Conservation (phyloP, 2,113 vertebrate genomes). For the Anhinga anhinga region DNA sequence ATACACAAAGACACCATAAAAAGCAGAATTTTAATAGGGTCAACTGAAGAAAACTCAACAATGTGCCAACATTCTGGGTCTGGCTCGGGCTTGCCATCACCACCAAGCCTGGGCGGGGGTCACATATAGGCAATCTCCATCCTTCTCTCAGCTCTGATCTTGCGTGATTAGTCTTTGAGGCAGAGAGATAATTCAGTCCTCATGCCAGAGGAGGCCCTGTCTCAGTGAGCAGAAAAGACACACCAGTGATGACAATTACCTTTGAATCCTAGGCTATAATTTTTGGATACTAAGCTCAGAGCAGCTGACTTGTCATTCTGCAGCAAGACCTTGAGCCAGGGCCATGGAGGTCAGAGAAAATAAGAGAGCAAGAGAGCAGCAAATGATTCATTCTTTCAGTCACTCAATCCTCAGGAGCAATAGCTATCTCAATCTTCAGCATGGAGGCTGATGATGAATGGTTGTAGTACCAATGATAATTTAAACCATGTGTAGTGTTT, state of each 20-base stretch:
- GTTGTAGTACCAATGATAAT: slow-evolving; percentile 19
- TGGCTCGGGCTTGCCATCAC: neutral
- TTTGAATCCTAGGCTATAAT: neutral
- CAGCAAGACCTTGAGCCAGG: neutral
- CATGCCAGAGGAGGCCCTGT: neutral
- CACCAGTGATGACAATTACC: neutral
- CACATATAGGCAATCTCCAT: neutral
- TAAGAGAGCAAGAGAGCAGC: neutral
- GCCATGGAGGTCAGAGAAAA: neutral
- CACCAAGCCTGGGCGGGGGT: neutral
- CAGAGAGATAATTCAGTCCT: neutral
- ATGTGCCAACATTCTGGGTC: neutral
- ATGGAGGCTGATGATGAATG: slow-evolving; percentile 19
- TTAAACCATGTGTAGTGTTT: neutral
- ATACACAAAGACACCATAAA: neutral
- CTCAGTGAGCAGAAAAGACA: neutral
- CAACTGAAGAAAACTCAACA: neutral
- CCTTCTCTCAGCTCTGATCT: neutral
- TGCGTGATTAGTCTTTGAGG: neutral
- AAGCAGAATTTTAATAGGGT: neutral
- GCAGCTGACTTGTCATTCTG: neutral
- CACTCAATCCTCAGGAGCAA: neutral
- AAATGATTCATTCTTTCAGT: slow-evolving; percentile 25
- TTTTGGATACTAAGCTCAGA: neutral
- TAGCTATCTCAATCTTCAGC: neutral